A percentile compares a stretch with the other conserved stretches of the same genome.
phyloP scores from a whole-genome alignment of 2,113 vertebrate species.

The Podarcis muralis region DNA sequence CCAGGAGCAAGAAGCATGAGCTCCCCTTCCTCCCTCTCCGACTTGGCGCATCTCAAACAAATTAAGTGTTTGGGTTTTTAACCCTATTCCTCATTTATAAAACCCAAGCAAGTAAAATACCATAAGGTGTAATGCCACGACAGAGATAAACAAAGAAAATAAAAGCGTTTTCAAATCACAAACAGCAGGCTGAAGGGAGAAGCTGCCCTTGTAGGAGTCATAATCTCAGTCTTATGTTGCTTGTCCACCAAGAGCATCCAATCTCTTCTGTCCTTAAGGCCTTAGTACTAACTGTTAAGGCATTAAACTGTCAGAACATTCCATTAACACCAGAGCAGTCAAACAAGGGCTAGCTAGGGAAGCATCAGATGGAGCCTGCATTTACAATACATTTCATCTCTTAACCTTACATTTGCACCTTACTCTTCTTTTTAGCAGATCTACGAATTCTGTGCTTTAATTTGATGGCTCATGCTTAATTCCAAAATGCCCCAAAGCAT shows the following conservation, averaged over 20 bases:
- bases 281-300: not conserved
- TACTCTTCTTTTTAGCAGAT: not conserved
- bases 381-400: not conserved
- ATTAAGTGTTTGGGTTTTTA: constrained; percentile 30
- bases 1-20: constrained; percentile 2
- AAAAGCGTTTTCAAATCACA: not conserved
- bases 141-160: not conserved
- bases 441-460: not conserved
- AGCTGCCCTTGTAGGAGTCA: not conserved
- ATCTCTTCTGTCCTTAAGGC: not conserved
- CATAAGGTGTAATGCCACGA: not conserved
- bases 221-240: not conserved
- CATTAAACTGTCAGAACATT: not conserved
- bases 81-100: not conserved
- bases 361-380: not conserved
- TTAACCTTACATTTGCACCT: not conserved
- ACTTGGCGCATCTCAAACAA: not conserved
- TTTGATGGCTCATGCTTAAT: not conserved
- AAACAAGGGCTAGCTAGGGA: not conserved
- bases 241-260: not conserved
- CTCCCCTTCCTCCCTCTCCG: not conserved
- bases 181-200: not conserved
- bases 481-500: not conserved
- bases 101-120: not conserved
- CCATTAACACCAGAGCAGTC: not conserved